phyloP scores from a whole-genome alignment of 2,113 vertebrate genomes.

The Raphicerus campestris region DNA sequence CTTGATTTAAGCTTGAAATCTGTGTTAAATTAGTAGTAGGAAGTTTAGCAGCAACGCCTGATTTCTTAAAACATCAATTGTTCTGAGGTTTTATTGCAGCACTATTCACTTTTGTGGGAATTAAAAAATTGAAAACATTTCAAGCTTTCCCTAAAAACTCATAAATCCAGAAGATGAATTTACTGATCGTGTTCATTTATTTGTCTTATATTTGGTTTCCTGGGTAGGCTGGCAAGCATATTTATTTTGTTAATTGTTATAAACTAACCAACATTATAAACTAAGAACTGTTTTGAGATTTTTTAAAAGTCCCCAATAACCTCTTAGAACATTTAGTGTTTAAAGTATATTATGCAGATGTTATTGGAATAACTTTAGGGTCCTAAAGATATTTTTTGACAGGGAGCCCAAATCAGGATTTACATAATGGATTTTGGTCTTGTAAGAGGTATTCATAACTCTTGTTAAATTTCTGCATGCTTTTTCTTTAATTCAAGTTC shows the following conservation, averaged over 20 bases:
- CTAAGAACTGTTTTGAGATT: slow-evolving; percentile 11
- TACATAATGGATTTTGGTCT: slow-evolving; percentile 65
- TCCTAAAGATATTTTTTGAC: slow-evolving; percentile 72
- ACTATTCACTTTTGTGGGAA: background rate
- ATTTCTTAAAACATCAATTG: slow-evolving; percentile 27
- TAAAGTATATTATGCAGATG: background rate
- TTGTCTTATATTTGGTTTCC: slow-evolving; percentile 20
- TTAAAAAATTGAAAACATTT: background rate
- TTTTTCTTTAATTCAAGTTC: slow-evolving; percentile 73
- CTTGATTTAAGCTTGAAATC: slow-evolving; percentile 35
- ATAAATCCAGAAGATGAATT: background rate
- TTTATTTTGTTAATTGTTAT: slow-evolving; percentile 26
- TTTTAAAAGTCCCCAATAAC: background rate
- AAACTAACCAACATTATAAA: background rate
- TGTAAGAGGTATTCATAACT: slow-evolving; percentile 71
- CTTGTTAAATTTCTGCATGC: slow-evolving; percentile 67
- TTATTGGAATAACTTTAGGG: background rate
- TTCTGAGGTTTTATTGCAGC: slow-evolving; percentile 8
- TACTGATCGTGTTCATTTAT: background rate
- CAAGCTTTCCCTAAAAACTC: background rate
- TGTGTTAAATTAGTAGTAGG: slow-evolving; percentile 37
- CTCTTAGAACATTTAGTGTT: background rate
- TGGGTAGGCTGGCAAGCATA: background rate
- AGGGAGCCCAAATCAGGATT: slow-evolving; percentile 65
- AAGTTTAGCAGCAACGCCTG: background rate